Base-by-base conservation (phyloP, 2,797 vertebrate genomes). In the Rhynchotus rufescens region DNA sequence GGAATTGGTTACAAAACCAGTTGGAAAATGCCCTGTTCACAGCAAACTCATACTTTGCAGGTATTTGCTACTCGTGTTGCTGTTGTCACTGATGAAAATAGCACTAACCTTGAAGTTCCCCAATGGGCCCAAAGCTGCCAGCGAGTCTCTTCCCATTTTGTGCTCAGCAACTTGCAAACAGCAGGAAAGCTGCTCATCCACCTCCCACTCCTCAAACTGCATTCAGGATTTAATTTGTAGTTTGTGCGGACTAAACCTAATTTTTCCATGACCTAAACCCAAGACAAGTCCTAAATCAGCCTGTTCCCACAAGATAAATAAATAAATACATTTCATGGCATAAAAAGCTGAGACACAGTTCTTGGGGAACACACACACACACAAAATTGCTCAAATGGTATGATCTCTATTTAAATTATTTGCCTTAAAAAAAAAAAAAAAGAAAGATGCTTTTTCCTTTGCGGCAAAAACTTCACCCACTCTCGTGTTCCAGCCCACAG, bases 401-500 rank as follows among this genome's bases (percentile, higher is more conserved):
- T 83, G 74, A 86, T 89, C 89, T 90, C 86, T 89, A 91, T 95
- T 93, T 91, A 94, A 96, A 81, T 68, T 96, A 92, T 96, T 90
- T 94, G 92, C 89, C 91, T 87, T 13, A 12, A 40, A 40, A 40
- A 40, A 40, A 40, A 40, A 40, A 12, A 40, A 40, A 14, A 5
- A 40, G 14, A 40, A 40, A 40, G 40, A 26, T 81, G 76, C 84
- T 90, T 93, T 93, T 95, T 93, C 88, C 86, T 96, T 84, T 93
- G 90, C 80, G 5, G 90, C 84, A 94, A 86, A 96, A 95, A 74
- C 60, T 94, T 93, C 91, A 83, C 94, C 96, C 93, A 95, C 93
- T 92, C 95, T 79, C 84, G 80, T 76, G 87, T 93, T 94, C 51
- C 96, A 95, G 80, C 95, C 93, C 95, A 96, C 95, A 0, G 61